A percentile compares a stretch with the other conserved stretches of the same genome.
Conservation (phyloP, 2,888 invertebrate genomes). For the Phalangium opilio region DNA sequence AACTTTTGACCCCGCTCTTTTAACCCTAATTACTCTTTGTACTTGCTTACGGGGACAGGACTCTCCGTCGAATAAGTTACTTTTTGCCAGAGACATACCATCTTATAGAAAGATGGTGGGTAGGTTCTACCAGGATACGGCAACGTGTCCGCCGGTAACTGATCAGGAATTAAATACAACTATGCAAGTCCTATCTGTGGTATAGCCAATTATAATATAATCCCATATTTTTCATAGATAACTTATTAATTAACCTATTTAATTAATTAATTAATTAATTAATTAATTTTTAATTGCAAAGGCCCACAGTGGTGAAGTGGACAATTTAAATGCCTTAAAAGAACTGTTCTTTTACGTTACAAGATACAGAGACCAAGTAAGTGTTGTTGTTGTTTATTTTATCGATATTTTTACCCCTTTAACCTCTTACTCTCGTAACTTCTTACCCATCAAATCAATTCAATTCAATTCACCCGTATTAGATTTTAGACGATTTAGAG, state of each 20-base stretch:
- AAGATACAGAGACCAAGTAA: constrained; percentile 62
- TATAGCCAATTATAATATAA: neutral
- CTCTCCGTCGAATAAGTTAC: constrained; percentile 83
- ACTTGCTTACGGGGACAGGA: too few relatives aligned
- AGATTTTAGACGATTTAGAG: too few relatives aligned
- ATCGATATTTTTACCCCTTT: too few relatives aligned
- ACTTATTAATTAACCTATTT: too few relatives aligned
- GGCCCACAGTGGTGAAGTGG: constrained; percentile 72
- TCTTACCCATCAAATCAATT: too few relatives aligned
- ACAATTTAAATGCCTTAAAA: constrained; percentile 84
- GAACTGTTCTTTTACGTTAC: constrained; percentile 93
- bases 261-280: too few relatives aligned
- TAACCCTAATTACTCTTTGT: too few relatives aligned
- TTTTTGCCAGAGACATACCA: constrained; percentile 90
- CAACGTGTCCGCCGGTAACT: constrained; percentile 69
- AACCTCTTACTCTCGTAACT: too few relatives aligned
- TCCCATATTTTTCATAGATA: too few relatives aligned
- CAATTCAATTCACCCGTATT: too few relatives aligned
- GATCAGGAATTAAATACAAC: constrained; percentile 85
- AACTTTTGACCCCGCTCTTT: too few relatives aligned
- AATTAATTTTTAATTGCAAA: constrained; percentile 19
- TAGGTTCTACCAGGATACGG: constrained; percentile 72
- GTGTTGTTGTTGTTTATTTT: constrained; percentile 4
- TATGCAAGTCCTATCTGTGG: constrained; percentile 79
- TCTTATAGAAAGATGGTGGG: constrained; percentile 79